Base-by-base conservation (phyloP, 92 coral and sea anemone species). In the Galaxea fascicularis region DNA sequence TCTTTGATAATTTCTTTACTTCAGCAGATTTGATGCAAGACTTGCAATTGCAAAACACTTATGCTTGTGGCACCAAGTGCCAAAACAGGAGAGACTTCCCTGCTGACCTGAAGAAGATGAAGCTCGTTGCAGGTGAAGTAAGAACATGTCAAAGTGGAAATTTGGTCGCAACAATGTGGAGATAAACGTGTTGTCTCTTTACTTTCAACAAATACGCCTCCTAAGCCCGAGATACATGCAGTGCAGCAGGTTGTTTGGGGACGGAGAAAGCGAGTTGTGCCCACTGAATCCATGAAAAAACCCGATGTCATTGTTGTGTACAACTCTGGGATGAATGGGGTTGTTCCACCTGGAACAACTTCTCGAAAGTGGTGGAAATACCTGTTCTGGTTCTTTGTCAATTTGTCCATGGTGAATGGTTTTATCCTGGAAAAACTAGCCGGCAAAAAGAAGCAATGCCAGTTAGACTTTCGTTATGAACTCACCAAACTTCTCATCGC, bases 381-480 rank as follows among this genome's bases (percentile, higher is more conserved):
- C n/a, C n/a, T n/a, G n/a, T n/a, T 71, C 54, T 86, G 90, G 85
- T 86, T 86, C 65, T 86, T 86, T 63, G 21, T 86, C 6, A 74
- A 79, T 79, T 41, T 86, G 64, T 78, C 78, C 46, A 71, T 69
- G 78, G 85, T 86, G 65, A 86, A 86, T 62, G 80, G 72, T 65
- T 78, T 29, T 46, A 86, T 78, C 83, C 57, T 71, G 1, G 70
- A 64, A 24, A 64, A 64, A 64, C 70, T 64, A 64, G 70, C 70
- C 14, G 70, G 70, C 70, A 64, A 64, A 24, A 64, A 15, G 54
- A 49, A 64, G 70, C 70, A 12, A 64, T 29, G 70, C 35, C 70
- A 64, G 35, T n/a, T n/a, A n/a, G n/a, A n/a, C n/a, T n/a, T n/a
- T n/a, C n/a, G n/a, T n/a, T n/a, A n/a, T n/a, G n/a, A 49, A 49